phyloP scores from a whole-genome alignment of 2,888 invertebrate species.

The Drosophila macrospina region DNA sequence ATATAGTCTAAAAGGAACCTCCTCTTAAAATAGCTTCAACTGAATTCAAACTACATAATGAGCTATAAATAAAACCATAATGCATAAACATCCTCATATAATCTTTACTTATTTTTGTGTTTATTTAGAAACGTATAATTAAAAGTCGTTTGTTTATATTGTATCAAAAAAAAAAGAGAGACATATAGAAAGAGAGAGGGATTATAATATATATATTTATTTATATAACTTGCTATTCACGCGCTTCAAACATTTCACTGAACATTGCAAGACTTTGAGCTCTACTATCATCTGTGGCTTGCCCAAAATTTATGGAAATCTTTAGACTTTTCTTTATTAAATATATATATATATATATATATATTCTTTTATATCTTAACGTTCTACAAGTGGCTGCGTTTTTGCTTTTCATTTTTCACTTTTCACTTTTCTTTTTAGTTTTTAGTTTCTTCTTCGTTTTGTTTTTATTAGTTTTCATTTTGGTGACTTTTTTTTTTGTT shows the following conservation, averaged over 20 bases:
- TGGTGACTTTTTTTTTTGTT: conserved; percentile 14
- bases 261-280: conserved; percentile 25
- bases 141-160: conserved; percentile 74
- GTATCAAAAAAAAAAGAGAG: conserved; percentile 59
- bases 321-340: background rate
- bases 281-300: conserved; percentile 24
- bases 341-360: too few species aligned
- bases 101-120: conserved; percentile 50
- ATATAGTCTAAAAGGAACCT: too few species aligned
- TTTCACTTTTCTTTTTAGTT: conserved; percentile 24
- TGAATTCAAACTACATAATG: background rate
- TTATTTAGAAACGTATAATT: conserved; percentile 70
- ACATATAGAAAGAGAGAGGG: conserved; percentile 27
- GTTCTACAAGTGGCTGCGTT: conserved; percentile 47
- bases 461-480: background rate
- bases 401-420: conserved; percentile 25
- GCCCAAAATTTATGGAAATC: conserved; percentile 17
- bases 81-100: conserved; percentile 1
- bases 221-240: conserved; percentile 32
- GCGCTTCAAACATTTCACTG: conserved; percentile 16
- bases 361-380: conserved; percentile 32
- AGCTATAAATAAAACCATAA: conserved; percentile 5
- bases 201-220: conserved; percentile 29
- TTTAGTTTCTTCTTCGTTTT: conserved; percentile 14
- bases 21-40: background rate